These are phyloP conservation scores for Heliconius eleuchia DNA, from an alignment of 1,140 invertebrate genomes.

Conservation along the genomic window DNA sequence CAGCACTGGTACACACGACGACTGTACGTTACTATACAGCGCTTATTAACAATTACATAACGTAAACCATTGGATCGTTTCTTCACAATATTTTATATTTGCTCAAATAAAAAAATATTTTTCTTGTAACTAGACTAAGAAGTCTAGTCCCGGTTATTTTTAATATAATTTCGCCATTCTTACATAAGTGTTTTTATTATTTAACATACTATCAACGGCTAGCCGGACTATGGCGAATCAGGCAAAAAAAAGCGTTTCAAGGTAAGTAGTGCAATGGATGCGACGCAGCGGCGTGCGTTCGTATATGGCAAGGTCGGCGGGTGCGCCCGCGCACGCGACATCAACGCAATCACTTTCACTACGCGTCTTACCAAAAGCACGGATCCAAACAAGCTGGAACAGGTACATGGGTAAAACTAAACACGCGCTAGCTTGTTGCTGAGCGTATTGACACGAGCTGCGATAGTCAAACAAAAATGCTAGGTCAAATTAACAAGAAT, in stretches of 20 bases:
- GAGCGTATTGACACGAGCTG: background rate
- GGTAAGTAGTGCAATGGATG: conserved; percentile 58
- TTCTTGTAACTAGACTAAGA: background rate
- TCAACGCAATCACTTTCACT: conserved; percentile 76
- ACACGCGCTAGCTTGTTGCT: background rate
- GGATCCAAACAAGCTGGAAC: conserved; percentile 57
- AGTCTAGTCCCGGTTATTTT: background rate
- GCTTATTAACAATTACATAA: conserved; percentile 7
- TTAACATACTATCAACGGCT: background rate
- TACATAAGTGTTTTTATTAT: background rate
- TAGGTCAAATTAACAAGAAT: too few relatives aligned
- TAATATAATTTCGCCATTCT: background rate
- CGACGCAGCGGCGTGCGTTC: conserved; percentile 41
- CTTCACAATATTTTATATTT: too few relatives aligned
- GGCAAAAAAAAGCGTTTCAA: conserved; percentile 55
- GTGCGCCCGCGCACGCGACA: conserved; percentile 71
- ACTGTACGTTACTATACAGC: background rate
- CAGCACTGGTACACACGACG: conserved; percentile 12
- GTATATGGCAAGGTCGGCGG: conserved; percentile 77
- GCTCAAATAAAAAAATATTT: background rate
- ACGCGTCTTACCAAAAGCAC: conserved; percentile 75
- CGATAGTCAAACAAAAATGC: background rate
- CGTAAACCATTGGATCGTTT: background rate
- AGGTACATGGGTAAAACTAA: conserved; percentile 22
- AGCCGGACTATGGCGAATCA: conserved; percentile 47